Conservation (phyloP, 2,888 invertebrate genomes). For the Chorisops tibialis region DNA sequence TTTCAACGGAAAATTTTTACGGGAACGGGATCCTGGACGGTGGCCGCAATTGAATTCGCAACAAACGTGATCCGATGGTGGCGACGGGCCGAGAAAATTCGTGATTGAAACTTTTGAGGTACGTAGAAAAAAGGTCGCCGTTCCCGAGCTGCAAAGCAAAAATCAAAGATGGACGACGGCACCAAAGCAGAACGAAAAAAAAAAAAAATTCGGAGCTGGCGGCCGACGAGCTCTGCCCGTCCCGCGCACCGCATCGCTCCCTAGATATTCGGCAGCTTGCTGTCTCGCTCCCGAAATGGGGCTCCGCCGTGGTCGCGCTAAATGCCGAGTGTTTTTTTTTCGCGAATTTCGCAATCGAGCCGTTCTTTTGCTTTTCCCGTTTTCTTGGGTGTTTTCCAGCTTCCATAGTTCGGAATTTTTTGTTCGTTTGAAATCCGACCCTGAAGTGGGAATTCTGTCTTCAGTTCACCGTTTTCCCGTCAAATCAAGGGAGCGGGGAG, state of each 20-base stretch:
- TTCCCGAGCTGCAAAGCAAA: slow-evolving; percentile 30
- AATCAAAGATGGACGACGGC: slow-evolving; percentile 47
- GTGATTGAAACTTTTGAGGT: slow-evolving; percentile 64
- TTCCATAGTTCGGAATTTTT: not conserved
- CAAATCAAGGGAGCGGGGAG: no score
- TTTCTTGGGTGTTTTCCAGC: not conserved
- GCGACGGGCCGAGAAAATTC: slow-evolving; percentile 58
- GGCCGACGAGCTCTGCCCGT: no score
- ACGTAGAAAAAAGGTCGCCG: slow-evolving; percentile 56
- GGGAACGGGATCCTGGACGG: no score
- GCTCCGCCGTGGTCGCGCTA: not conserved
- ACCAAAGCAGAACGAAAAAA: not conserved
- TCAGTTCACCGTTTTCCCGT: no score
- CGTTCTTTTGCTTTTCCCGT: no score
- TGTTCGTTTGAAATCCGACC: no score
- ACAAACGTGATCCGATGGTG: slow-evolving; percentile 55
- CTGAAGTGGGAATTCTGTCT: no score
- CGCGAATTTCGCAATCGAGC: no score
- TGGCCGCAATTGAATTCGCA: slow-evolving; percentile 7
- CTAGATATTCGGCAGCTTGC: not conserved
- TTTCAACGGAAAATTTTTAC: slow-evolving; percentile 35
- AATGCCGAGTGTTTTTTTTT: no score
- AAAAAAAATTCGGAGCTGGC: not conserved
- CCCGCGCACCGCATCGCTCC: not conserved
- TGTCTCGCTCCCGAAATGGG: not conserved